Evolutionary conservation across 2,113 vertebrate genomes (phyloP), one percentile per base, ranked within the genome.

Genomic region (Grammomys dolichurus): DNA sequence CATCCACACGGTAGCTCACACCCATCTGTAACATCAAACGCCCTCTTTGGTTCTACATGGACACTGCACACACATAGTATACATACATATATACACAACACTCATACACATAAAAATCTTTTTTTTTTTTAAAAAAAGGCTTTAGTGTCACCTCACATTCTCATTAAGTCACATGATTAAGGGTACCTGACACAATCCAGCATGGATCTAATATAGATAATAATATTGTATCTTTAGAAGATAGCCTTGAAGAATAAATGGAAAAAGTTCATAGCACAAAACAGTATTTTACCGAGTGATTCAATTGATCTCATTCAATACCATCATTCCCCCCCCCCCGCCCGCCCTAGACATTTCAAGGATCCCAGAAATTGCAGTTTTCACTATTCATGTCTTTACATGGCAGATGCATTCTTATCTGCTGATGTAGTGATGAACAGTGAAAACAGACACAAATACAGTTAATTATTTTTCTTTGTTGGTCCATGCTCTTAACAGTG

Each of bases 271-370:
- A 91, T 67, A 46, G 54, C 43, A 82, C 48, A 93, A 91, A 96
- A 5, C 33, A 14, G 6, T 54, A 86, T 80, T 93, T 95, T 75
- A 95, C n/a, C 89, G 73, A 94, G 63, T 7, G 40, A 90, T 77
- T 94, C 36, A 46, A 14, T 8, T 76, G 63, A 90, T 96, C 90
- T 81, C 31, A 92, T 88, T 94, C 58, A 91, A 86, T 20, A 80
- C 54, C 48, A 80, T 60, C 24, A 72, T 67, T 78, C 65, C 22
- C 81, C 67, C 31, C 22, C 24, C 46, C 46, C 46, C 5, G 77
- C n/a, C n/a, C n/a, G 69, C 36, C 70, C 36, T 80, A 84, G 48
- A 94, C 73, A 56, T 91, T 93, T 87, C 28, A 75, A 94, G 46
- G 7, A 77, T n/a, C 22, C 72, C 75, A 88, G 87, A 90, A 90